Percentiles rank a stretch among this genome's conserved stretches.
phyloP scores from a whole-genome alignment of 1,140 invertebrate species.

The Steinernema khuongi region DNA sequence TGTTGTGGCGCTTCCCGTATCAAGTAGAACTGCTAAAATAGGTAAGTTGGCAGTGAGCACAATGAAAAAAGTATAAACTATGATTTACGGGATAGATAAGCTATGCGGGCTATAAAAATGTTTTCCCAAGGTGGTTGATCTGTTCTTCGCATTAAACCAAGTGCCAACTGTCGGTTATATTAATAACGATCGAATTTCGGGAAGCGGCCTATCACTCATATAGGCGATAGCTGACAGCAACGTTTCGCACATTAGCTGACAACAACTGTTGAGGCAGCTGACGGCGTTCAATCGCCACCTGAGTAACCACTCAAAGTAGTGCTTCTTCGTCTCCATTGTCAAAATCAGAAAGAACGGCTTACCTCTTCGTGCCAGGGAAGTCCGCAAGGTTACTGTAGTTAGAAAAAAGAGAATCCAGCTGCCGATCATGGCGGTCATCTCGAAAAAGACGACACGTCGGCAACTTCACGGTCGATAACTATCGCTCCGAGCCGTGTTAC shows the following conservation, averaged over 20 bases:
- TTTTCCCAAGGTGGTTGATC: too few relatives aligned
- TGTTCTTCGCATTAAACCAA: too few relatives aligned
- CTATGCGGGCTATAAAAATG: too few relatives aligned
- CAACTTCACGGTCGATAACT: slow-evolving; percentile 16
- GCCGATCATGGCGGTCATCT: slow-evolving; percentile 14
- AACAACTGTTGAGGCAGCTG: slow-evolving; percentile 3
- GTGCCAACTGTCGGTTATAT: background rate
- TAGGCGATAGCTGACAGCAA: slow-evolving; percentile 12
- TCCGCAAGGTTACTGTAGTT: background rate
- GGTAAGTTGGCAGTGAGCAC: too few relatives aligned
- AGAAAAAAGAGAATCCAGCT: background rate
- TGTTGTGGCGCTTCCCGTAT: background rate
- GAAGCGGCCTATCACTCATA: background rate
- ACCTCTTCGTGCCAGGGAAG: background rate
- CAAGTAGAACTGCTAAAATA: background rate
- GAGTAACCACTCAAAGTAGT: background rate
- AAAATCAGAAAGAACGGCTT: background rate
- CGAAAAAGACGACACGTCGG: slow-evolving; percentile 14
- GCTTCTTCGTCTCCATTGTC: background rate
- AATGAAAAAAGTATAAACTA: too few relatives aligned
- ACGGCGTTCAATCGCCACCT: background rate
- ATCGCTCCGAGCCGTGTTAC: slow-evolving; percentile 8
- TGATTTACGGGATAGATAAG: too few relatives aligned
- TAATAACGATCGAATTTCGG: slow-evolving; percentile 13
- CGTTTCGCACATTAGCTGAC: slow-evolving; percentile 14